A percentile compares a stretch with the other conserved stretches of the same genome.
phyloP scores from a whole-genome alignment of 2,797 vertebrate genomes.

The Xyrichtys novacula region DNA sequence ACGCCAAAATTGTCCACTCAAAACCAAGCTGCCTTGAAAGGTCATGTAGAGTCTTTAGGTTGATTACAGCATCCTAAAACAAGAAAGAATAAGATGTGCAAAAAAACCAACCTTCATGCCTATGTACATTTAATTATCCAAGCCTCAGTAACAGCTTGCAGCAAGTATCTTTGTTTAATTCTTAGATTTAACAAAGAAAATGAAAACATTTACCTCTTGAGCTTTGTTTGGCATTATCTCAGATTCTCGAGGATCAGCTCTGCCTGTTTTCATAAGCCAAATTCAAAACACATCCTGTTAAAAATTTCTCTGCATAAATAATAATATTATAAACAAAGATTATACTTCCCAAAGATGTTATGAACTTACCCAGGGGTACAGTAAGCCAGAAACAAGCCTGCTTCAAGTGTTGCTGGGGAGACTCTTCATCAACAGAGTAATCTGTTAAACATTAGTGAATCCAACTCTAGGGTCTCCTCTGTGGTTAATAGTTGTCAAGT shows the following conservation, averaged over 20 bases:
- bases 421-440: constrained; percentile 74
- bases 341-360: constrained; percentile 1
- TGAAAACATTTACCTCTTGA: constrained; percentile 79
- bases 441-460: constrained; percentile 83
- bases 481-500: constrained; percentile 11
- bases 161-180: not conserved
- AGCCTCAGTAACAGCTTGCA: no score
- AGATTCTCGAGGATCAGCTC: constrained; percentile 36
- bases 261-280: constrained; percentile 11
- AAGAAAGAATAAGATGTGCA: not conserved
- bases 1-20: constrained; percentile 86
- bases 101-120: not conserved
- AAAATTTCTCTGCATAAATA: not conserved
- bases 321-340: not conserved
- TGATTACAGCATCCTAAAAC: constrained; percentile 87
- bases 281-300: not conserved
- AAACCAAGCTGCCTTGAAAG: constrained; percentile 84
- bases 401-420: constrained; percentile 78
- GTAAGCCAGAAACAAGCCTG: constrained; percentile 20
- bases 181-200: not conserved
- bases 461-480: constrained; percentile 24
- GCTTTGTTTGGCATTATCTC: constrained; percentile 87
- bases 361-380: constrained; percentile 23
- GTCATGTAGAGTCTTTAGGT: constrained; percentile 85
- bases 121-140: no score